Evolutionary conservation across 2,797 vertebrate species (phyloP).

Genomic region (Muraenolepis orangiensis): DNA sequence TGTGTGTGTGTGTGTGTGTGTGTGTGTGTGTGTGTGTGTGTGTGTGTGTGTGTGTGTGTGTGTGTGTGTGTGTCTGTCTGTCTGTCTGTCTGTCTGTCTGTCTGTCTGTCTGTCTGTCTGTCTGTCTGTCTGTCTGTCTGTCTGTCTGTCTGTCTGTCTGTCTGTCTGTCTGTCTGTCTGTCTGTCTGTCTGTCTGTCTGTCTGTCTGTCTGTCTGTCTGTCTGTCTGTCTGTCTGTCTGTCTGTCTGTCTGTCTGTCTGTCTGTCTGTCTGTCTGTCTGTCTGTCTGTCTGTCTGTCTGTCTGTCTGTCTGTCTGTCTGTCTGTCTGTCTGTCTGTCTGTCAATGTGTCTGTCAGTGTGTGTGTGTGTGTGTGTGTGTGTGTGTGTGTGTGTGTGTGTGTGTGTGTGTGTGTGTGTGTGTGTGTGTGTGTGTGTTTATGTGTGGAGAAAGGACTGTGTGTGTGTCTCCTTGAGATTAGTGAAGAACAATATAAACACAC

Average conservation of each 20-base stretch:
- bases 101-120: not conserved
- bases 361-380: not conserved
- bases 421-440: not conserved
- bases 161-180: slow-evolving; percentile 7
- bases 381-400: slow-evolving; percentile 5
- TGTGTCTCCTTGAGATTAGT: not conserved
- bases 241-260: not conserved
- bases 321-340: not conserved
- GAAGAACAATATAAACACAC: not conserved
- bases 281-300: not conserved
- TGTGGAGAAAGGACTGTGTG: too few relatives aligned
- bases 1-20: not conserved
- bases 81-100: not conserved
- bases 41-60: not conserved
- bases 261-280: not conserved
- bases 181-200: not conserved
- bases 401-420: not conserved
- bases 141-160: not conserved
- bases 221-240: not conserved
- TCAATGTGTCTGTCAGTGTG: not conserved
- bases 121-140: not conserved
- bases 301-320: slow-evolving; percentile 1
- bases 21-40: slow-evolving; percentile 10
- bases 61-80: not conserved
- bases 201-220: not conserved